Evolutionary conservation across 2,113 vertebrate species (phyloP).

Genomic region (Sylvilagus bachmani): DNA sequence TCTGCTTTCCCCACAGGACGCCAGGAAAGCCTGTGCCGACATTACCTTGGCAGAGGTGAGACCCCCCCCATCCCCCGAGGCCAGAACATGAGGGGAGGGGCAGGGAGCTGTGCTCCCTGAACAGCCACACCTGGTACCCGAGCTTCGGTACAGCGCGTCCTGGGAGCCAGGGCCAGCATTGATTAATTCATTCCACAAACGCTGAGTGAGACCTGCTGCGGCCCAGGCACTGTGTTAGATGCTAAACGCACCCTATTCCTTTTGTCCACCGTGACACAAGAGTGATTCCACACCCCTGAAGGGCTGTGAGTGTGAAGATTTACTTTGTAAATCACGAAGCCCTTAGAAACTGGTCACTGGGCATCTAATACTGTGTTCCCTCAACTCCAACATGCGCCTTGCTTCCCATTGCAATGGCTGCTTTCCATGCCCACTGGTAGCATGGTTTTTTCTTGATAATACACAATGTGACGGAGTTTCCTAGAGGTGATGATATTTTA

Average conservation of each 20-base stretch:
- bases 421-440: neutral
- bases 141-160: conserved; percentile 3
- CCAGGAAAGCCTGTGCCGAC: conserved; percentile 95
- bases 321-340: neutral
- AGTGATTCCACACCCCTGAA: neutral
- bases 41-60: conserved; percentile 93
- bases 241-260: neutral
- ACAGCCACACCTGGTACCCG: neutral
- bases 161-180: neutral
- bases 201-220: neutral
- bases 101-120: neutral
- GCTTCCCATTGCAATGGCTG: neutral
- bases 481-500: neutral
- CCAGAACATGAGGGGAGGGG: neutral
- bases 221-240: neutral
- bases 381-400: neutral
- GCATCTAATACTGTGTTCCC: neutral
- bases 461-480: neutral
- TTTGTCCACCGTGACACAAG: neutral
- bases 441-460: conserved; percentile 10
- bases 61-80: neutral
- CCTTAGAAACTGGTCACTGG: neutral
- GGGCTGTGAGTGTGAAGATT: neutral
- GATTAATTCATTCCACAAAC: conserved; percentile 37
- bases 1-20: conserved; percentile 89